These are phyloP conservation scores for Columbina picui DNA, from an alignment of 2,113 vertebrate genomes.

Conservation along the genomic window DNA sequence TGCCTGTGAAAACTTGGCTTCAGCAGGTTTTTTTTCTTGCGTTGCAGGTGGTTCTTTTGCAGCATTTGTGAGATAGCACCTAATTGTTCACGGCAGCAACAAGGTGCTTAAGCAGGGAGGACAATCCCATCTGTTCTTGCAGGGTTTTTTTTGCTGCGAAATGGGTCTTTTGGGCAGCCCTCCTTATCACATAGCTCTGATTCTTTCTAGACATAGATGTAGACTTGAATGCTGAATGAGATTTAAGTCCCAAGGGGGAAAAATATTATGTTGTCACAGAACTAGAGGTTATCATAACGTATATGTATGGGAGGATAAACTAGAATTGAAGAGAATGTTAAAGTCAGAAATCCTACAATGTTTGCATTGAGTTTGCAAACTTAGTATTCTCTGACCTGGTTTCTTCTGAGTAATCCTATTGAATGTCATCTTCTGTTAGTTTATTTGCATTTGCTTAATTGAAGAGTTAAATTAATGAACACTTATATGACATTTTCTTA, in stretches of 20 bases:
- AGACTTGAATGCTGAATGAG: not conserved
- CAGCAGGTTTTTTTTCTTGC: not conserved
- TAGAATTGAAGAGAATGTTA: not conserved
- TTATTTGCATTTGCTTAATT: constrained; percentile 8
- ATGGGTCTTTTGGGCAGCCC: not conserved
- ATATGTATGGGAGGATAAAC: rapidly evolving
- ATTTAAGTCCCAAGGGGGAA: not conserved
- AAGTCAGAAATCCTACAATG: not conserved
- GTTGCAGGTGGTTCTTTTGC: not conserved
- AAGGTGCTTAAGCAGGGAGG: not conserved
- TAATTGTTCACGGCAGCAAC: not conserved
- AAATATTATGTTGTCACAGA: not conserved
- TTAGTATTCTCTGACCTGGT: not conserved
- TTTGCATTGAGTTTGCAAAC: not conserved
- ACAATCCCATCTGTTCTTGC: not conserved
- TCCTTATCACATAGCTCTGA: not conserved
- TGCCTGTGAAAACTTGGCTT: not conserved
- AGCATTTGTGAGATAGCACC: not conserved
- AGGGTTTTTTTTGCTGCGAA: not conserved
- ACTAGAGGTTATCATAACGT: not conserved
- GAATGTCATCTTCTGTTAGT: not conserved
- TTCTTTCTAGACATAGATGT: not conserved
- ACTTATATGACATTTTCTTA: not conserved
- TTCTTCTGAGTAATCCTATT: not conserved
- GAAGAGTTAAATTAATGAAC: not conserved